Base-by-base conservation (phyloP, 2,797 vertebrate species). In the Bradypodion pumilum region DNA sequence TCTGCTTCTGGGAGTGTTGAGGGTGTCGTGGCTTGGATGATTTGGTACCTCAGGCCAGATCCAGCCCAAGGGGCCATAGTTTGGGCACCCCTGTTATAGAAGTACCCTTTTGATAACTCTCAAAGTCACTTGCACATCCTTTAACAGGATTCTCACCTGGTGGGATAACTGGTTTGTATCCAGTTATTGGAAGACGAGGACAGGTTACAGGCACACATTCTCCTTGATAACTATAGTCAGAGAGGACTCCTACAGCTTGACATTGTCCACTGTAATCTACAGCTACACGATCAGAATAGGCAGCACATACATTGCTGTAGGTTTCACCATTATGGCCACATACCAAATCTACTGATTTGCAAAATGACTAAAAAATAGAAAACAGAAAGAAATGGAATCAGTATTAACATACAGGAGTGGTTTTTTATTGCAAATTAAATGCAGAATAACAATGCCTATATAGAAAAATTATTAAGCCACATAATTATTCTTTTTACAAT, bases 301-400 rank as follows among this genome's bases (percentile, higher is more conserved):
- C 98, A 1, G 97, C 97, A 0, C 98, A 99, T 85, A 98, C 93
- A 0, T 97, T 99, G 79, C 87, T 78, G 90, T 98, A 99, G 5
- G 97, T 99, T 87, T 99, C 98, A 0, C 98, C 97, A 0, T 98
- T 98, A 59, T 99, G 98, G 2, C 98, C 98, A 0, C 98, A 99
- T 1, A 99, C 95, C 0, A 95, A 96, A 78, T 96, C 95, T 1
- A 78, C 74, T 1, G 92, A 93, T 88, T 94, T 96, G 92, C 98
- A 99, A 69, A 97, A 95, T 0, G 97, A 94, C 98, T 99, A 94
- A 23, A 85, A 70, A 59, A 73, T 81, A 86, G 0, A 6, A 82
- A 82, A 66, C 1, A 0, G 5, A 6, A 1, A 16, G 27, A 52
- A 66, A 32, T 15, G 1, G 42, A 35, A 23, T 29, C 15, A 60